Conservation (phyloP, 2,888 invertebrate genomes). For the Cremastobaeus sp. region DNA sequence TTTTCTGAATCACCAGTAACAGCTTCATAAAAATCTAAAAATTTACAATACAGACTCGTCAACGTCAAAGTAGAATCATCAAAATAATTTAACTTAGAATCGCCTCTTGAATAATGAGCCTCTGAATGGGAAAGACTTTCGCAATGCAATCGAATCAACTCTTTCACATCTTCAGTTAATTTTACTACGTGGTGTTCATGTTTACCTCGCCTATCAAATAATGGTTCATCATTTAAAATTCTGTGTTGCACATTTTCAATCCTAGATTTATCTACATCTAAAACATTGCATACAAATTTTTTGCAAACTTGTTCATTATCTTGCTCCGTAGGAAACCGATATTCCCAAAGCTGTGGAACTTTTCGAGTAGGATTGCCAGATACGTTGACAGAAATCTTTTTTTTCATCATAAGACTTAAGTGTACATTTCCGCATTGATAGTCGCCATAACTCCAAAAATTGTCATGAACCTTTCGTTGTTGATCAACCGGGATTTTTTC, state of each 20-base stretch:
- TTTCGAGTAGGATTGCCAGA: background rate
- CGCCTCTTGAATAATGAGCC: slow-evolving; percentile 30
- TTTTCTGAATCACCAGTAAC: slow-evolving; percentile 12
- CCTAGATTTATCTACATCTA: slow-evolving; percentile 2
- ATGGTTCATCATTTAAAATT: background rate
- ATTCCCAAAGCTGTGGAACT: slow-evolving; percentile 11
- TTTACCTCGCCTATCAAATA: slow-evolving; percentile 10
- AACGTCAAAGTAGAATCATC: slow-evolving; percentile 21
- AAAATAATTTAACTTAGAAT: slow-evolving; percentile 44
- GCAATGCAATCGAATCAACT: slow-evolving; percentile 37
- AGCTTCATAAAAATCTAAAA: slow-evolving; percentile 25
- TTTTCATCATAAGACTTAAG: slow-evolving; percentile 15
- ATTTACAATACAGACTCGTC: background rate
- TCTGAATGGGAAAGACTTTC: slow-evolving; percentile 36
- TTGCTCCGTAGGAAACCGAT: slow-evolving; percentile 22
- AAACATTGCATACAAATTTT: slow-evolving; percentile 15
- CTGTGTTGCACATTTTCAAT: background rate
- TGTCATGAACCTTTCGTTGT: slow-evolving; percentile 12
- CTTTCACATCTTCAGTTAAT: slow-evolving; percentile 34
- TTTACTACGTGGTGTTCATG: slow-evolving; percentile 14
- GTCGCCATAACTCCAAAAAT: slow-evolving; percentile 12
- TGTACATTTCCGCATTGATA: slow-evolving; percentile 7
- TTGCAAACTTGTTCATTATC: slow-evolving; percentile 21
- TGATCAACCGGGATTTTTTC: slow-evolving; percentile 7
- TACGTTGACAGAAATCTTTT: background rate